Base-by-base conservation (phyloP, 2,797 vertebrate genomes). In the Natrix natrix region DNA sequence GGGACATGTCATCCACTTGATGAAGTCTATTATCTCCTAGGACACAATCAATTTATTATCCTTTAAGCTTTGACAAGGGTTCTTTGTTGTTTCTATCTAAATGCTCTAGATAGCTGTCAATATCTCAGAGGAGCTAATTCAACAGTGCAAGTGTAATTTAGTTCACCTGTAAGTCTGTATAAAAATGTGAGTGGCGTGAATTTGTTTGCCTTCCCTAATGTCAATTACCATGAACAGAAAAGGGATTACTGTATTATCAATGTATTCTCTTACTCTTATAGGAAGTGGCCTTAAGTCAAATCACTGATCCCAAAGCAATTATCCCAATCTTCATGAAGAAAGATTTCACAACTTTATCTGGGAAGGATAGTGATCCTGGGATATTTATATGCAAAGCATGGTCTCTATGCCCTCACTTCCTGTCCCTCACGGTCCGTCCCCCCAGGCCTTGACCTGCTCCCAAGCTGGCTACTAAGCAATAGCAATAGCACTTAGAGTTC, bases 31-130 rank as follows among this genome's bases (percentile, higher is more conserved):
- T 26, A 78, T 48, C 43, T 52, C 56, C 74, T 48, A 48, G 22
- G 8, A 7, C 52, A 88, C 10, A 83, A 52, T 83, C 55, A 83
- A 83, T 52, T 54, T 59, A 22, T 78, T 88, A 92, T 88, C 66
- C 26, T 92, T 74, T 69, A 89, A 83, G 12, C 32, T 48, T 24
- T 66, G 56, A 55, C 56, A 92, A 74, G 2, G 54, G 20, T 55
- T 92, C 91, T 66, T 87, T 60, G 28, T 89, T 92, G 26, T 61
- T 89, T 88, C 37, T 57, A 17, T 37, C 69, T 74, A 74, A 87
- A 54, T 74, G 74, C 52, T 59, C 56, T 28, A 83, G 55, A 93
- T 26, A 78, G 66, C 17, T 61, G 63, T 88, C 69, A 74, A 88
- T 24, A 66, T 92, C 57, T 60, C 83, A 91, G 10, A 66, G 24